Evolutionary conservation across 2,888 invertebrate species (phyloP), one percentile per base, ranked within the genome.

Genomic region (Papilio protenor): DNA sequence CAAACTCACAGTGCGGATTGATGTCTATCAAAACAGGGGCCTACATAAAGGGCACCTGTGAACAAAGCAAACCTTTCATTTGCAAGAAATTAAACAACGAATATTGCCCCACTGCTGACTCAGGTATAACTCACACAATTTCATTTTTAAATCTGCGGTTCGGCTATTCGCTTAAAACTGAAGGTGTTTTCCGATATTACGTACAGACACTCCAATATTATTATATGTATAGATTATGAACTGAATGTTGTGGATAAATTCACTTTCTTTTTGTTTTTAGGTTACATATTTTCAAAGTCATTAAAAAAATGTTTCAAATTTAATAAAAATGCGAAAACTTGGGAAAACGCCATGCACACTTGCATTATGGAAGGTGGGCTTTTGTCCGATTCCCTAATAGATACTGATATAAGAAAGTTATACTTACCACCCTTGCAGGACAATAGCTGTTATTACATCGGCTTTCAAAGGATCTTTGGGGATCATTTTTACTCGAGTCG

Each of bases 361-460:
- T 85, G 85, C 70, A 81, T 77, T 59, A 83, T 84, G 83, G 85
- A 85, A 80, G 85, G 85, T 0, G 84, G 82, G 0, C 55, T 81
- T 2, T 77, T 85, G 21, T 77, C 79, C 0, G 81, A 82, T 14
- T 18, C 81, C 2, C 78, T 80, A 12, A 79, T 72, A 21, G 21
- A 72, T 0, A 27, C 76, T 16, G 81, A 83, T 5, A 10, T 6
- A 45, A 45, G 11, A n/a, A 47, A 2, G 47, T 23, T 76, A 45
- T 21, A 10, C 18, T n/a, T 11, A 6, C 3, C 45, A 8, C 6
- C 52, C 1, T 23, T 8, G 1, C 5, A 18, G 5, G 14, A 61
- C 8, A 1, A 23, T 40, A 40, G 0, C 11, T 3, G 8, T 10
- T 75, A 75, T 57, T 75, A 64, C 47, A 45, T 78, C 6, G 78